A percentile compares a stretch with the other conserved stretches of the same genome.
These are phyloP conservation scores for Metridium senile DNA, from an alignment of 92 coral and sea anemone genomes.

Conservation along the genomic window DNA sequence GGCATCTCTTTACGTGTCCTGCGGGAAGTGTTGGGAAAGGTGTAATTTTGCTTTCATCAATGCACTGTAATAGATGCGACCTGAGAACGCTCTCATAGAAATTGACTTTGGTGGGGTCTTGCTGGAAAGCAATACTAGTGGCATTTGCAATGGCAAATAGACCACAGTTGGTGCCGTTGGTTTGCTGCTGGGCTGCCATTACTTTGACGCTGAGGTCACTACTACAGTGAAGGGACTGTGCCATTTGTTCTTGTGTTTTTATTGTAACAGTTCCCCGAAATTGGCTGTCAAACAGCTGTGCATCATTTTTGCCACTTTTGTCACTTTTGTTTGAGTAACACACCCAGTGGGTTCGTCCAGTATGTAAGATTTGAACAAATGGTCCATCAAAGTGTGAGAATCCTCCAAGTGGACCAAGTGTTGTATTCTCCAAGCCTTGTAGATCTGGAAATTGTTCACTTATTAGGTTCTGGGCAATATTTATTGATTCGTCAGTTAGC, in stretches of 20 bases:
- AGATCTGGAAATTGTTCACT: conserved; percentile 17
- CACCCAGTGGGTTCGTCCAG: conserved; percentile 55
- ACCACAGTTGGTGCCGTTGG: conserved; percentile 60
- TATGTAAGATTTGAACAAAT: conserved; percentile 58
- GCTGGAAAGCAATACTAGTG: too few relatives aligned
- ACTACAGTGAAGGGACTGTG: conserved; percentile 25
- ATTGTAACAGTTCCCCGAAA: not conserved
- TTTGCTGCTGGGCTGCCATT: conserved; percentile 51
- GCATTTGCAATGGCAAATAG: too few relatives aligned
- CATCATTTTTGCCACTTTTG: conserved; percentile 11
- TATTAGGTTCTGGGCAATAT: conserved; percentile 35
- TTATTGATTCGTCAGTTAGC: conserved; percentile 29
- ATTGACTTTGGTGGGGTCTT: too few relatives aligned
- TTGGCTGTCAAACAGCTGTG: conserved; percentile 45
- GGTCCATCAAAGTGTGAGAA: conserved; percentile 33
- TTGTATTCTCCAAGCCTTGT: conserved; percentile 25
- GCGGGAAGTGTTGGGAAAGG: not conserved
- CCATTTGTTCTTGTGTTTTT: conserved; percentile 32
- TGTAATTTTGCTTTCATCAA: not conserved
- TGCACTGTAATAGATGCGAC: not conserved
- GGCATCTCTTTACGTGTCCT: not conserved
- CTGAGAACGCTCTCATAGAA: too few relatives aligned
- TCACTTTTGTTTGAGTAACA: conserved; percentile 51
- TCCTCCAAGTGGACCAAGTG: conserved; percentile 30
- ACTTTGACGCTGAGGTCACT: not conserved